These are phyloP conservation scores for Augiades crinisus DNA, from an alignment of 2,888 invertebrate genomes.

Conservation along the genomic window DNA sequence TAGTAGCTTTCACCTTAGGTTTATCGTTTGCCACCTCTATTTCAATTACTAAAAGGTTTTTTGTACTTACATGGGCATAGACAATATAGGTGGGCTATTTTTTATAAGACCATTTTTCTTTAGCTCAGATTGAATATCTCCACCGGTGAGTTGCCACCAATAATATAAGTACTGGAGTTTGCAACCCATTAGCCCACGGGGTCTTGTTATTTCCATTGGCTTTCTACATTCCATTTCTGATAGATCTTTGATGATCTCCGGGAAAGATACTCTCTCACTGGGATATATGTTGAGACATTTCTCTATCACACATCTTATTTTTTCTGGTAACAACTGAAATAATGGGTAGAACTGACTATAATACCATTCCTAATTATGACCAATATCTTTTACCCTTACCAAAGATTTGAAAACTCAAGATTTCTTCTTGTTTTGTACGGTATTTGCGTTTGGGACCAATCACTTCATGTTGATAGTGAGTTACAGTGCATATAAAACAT, in stretches of 20 bases:
- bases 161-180: constrained; percentile 93
- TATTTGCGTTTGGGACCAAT: too few species aligned
- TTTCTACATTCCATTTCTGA: constrained; percentile 58
- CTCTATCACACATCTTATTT: constrained; percentile 84
- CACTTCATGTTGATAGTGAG: too few species aligned
- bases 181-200: constrained; percentile 66
- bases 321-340: constrained; percentile 79
- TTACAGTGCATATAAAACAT: too few species aligned
- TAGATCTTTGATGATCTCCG: constrained; percentile 78
- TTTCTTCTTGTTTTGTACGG: too few species aligned
- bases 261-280: constrained; percentile 75
- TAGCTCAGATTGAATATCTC: constrained; percentile 94
- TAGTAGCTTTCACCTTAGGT: too few species aligned
- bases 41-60: too few species aligned
- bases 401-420: too few species aligned
- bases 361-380: too few species aligned
- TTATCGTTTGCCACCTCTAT: too few species aligned
- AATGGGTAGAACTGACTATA: too few species aligned
- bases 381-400: too few species aligned
- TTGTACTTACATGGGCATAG: constrained; percentile 86
- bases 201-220: constrained; percentile 68
- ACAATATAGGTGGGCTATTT: constrained; percentile 90
- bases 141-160: constrained; percentile 97
- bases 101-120: constrained; percentile 95
- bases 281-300: constrained; percentile 87